Base-by-base conservation (phyloP, 2,797 vertebrate genomes). In the Sebastolobus alascanus region DNA sequence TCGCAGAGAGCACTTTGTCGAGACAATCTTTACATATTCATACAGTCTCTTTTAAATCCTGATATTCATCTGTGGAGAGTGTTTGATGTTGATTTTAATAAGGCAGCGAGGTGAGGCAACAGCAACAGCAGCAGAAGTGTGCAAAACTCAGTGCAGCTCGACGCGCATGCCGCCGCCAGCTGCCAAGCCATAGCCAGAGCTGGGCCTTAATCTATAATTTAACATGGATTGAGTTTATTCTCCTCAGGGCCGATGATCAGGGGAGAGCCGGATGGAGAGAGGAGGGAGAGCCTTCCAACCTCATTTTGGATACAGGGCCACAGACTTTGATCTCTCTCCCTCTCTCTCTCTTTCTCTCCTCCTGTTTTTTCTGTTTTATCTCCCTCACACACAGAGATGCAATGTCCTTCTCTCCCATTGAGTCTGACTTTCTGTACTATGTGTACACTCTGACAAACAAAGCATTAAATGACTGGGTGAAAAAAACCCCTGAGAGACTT, bases 191-290 rank as follows among this genome's bases (percentile, higher is more conserved):
- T 22, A 89, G 89, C 79, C 87, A 83, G 85, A 88, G 82, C 76
- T 4, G 60, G 84, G 90, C 92, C 94, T 90, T 95, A 94, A 96
- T 96, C 91, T 95, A 96, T 96, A 95, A 96, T 96, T 96, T 93
- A 96, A 83, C 89, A 90, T 68, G 90, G 90, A 93, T 86, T 90
- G 91, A 84, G 85, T 92, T 89, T 85, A 90, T 92, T 91, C 89
- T 95, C 91, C 90, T 91, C 87, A 82, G 92, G 90, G 92, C 88
- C 83, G 82, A 77, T 87, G 84, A 92, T 84, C 87, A 89, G 88
- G 89, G 77, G 86, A 90, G 73, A 88, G 68, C 58, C 35, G 77
- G 65, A 86, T 85, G 79, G 71, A 78, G 81, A 88, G 77, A 87
- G 80, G 80, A 86, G 88, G 82, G 88, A 88, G 75, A 88, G 85